phyloP scores from a whole-genome alignment of 2,888 invertebrate genomes.

The Biston stratarius region DNA sequence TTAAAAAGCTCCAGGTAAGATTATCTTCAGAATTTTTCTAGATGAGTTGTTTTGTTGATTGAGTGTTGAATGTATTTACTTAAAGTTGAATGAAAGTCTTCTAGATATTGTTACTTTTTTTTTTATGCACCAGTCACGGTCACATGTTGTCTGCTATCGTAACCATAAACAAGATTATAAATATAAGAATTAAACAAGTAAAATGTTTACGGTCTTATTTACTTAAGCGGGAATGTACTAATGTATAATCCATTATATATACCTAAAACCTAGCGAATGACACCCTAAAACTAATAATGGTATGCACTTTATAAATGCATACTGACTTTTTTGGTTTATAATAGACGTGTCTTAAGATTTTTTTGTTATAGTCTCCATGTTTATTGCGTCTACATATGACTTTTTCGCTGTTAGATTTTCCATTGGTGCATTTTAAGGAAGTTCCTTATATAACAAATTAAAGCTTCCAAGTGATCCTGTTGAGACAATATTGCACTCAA shows the following conservation, averaged over 20 bases:
- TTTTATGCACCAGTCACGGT: background rate
- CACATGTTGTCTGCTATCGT: background rate
- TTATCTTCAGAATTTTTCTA: no score
- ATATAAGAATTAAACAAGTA: conserved; percentile 24
- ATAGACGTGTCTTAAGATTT: conserved; percentile 37
- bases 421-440: conserved; percentile 46
- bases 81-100: background rate
- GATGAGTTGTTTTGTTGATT: no score
- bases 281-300: conserved; percentile 62
- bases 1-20: no score
- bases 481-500: conserved; percentile 59
- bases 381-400: conserved; percentile 35
- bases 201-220: conserved; percentile 53
- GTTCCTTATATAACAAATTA: conserved; percentile 64
- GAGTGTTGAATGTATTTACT: background rate
- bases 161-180: conserved; percentile 1
- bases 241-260: conserved; percentile 8
- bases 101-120: background rate
- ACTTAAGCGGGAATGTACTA: conserved; percentile 50
- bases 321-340: conserved; percentile 71
- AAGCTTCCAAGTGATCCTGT: conserved; percentile 57
- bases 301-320: conserved; percentile 76
- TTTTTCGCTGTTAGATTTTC: conserved; percentile 39
- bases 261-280: conserved; percentile 59
- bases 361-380: conserved; percentile 34